These are phyloP conservation scores for Amblyopsis rosae DNA, from an alignment of 2,113 vertebrate species.

Conservation along the genomic window DNA sequence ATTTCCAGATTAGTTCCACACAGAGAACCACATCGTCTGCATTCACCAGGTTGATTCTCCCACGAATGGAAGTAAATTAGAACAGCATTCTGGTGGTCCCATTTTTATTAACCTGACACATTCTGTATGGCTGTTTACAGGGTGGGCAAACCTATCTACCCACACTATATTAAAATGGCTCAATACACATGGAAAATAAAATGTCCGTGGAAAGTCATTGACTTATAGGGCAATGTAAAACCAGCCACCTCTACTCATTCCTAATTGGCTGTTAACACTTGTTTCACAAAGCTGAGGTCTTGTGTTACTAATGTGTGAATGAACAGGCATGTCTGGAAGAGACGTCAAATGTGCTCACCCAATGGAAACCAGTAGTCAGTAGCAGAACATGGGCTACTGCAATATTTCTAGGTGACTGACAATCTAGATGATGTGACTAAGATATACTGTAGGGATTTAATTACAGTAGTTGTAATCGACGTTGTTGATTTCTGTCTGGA, in stretches of 20 bases:
- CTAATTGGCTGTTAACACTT: conserved; percentile 72
- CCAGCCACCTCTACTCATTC: conserved; percentile 39
- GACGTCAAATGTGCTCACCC: conserved; percentile 23
- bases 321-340: conserved; percentile 35
- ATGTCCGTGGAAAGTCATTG: conserved; percentile 52
- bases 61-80: conserved; percentile 38
- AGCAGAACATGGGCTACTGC: background rate
- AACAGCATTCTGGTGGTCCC: conserved; percentile 66
- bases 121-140: conserved; percentile 65
- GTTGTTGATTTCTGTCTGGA: no score
- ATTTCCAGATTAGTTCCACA: background rate
- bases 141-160: conserved; percentile 54
- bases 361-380: conserved; percentile 24
- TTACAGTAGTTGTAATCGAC: no score
- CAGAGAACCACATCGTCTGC: background rate
- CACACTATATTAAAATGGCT: conserved; percentile 57
- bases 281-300: conserved; percentile 56
- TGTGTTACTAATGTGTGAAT: conserved; percentile 46
- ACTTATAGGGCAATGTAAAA: conserved; percentile 52
- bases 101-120: conserved; percentile 57
- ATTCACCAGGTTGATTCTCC: conserved; percentile 7
- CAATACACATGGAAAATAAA: conserved; percentile 66
- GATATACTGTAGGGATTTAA: background rate
- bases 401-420: conserved; percentile 1
- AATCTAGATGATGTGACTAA: conserved; percentile 17